Evolutionary conservation across 2,888 invertebrate genomes (phyloP), one percentile per base, ranked within the genome.

Genomic region (Branchellion lobata): DNA sequence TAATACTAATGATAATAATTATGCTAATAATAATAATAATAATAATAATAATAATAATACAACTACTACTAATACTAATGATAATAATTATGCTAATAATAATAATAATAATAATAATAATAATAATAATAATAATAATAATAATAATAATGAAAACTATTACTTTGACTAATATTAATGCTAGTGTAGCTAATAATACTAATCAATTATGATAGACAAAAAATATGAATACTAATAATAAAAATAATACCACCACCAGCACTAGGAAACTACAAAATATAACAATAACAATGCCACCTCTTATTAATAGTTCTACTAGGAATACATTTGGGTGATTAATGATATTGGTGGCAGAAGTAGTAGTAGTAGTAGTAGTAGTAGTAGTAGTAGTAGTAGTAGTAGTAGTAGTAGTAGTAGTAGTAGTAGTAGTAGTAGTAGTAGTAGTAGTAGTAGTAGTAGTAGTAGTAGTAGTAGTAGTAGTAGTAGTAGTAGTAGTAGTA

Each of bases 311-410:
- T 53, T 21, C 53, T 53, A 14, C 53, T 18, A 14, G 14, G 53
- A 53, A 14, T 53, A 53, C 14, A 21, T 21, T 21, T 53, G 21
- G 18, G 14, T 53, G 21, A 18, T 14, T 53, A 21, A 21, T 21
- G 21, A 21, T 21, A 18, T 14, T 21, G 21, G 53, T 21, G 21
- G n/a, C n/a, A n/a, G n/a, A n/a, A n/a, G 65, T 29, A 65, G 65
- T 29, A 65, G 65, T 29, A 65, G 65, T 29, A 65, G 65, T 29
- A 65, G 65, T 29, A 65, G 65, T 65, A 65, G 65, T 65, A 65
- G 65, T 65, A 65, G 65, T 65, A 65, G 65, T 65, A 65, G 65
- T 65, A 65, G 65, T 65, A 65, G 65, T 65, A 65, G 65, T 65
- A 65, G 65, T 65, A 65, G 65, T 65, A 65, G 65, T 65, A 65